Base-by-base conservation (phyloP, 2,888 invertebrate species). In the Sminthurinus aureus region DNA sequence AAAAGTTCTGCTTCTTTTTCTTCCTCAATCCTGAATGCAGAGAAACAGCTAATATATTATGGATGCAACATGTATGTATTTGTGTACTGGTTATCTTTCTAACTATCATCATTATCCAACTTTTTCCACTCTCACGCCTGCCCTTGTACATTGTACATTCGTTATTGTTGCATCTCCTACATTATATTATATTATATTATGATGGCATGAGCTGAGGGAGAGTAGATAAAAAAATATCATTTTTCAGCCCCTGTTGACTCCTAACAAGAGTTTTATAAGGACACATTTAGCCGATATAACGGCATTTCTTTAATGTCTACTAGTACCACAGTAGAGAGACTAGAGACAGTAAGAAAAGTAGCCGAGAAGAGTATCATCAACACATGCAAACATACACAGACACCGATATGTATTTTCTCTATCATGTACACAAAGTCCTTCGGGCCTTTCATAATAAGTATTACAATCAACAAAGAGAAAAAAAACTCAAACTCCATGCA, bases 21-120 rank as follows among this genome's bases (percentile, higher is more conserved):
- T 38, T 38, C 38, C 38, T 38, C 38, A 38, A 38, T 38, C 38
- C 38, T 38, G 38, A 38, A 38, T 38, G 38, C 38, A 38, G 38
- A 38, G 38, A 38, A 38, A 38, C 38, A 38, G 38, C 38, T 38
- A 38, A 38, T 38, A 38, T 38, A 38, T 6, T 1, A 38, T 38
- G 38, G 38, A 38, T 6, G 38, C 38, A 38, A 38, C 38, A 38
- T 38, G 6, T 38, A 6, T 38, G 6, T 71, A 15, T 18, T 58
- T 18, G 13, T 58, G 58, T 58, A 58, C 58, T 75, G 51, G 52
- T 73, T 80, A 80, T 80, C 81, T 75, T 64, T n/a, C 50, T 13
- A 80, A 73, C 80, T 80, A 80, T 80, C 81, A 81, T 81, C 75
- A 81, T 81, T 81, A 81, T 73, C 74, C 74, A 74, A 81, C 74